Percentiles rank a stretch among this genome's conserved stretches.
Conservation (phyloP, 2,797 vertebrate genomes). For the Pampus argenteus region DNA sequence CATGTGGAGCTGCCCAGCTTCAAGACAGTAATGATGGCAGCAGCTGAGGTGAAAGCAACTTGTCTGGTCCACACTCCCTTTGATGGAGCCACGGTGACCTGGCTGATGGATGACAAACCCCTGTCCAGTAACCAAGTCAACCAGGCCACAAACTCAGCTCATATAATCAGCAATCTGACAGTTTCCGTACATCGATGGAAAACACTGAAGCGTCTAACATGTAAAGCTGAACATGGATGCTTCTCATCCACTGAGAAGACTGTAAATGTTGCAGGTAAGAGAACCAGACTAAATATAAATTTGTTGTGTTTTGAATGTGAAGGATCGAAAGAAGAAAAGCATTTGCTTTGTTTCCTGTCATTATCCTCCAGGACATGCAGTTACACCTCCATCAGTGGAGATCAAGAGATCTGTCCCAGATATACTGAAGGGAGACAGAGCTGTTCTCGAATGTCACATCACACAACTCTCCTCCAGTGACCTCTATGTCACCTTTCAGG, state of each 20-base stretch:
- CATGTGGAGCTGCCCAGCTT: slow-evolving; percentile 66
- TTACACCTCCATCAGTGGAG: slow-evolving; percentile 44
- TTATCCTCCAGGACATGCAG: slow-evolving; percentile 48
- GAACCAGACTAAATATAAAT: not conserved
- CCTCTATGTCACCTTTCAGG: slow-evolving; percentile 69
- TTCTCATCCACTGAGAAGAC: slow-evolving; percentile 29
- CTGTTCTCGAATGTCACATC: slow-evolving; percentile 72
- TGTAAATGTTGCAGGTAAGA: slow-evolving; percentile 46
- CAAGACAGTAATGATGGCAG: slow-evolving; percentile 17
- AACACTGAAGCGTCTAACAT: slow-evolving; percentile 41
- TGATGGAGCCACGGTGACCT: slow-evolving; percentile 47
- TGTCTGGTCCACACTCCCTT: slow-evolving; percentile 61
- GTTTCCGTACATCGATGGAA: slow-evolving; percentile 42
- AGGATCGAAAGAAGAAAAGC: not conserved
- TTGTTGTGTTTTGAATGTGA: not conserved
- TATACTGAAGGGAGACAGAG: slow-evolving; percentile 16
- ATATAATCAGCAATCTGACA: slow-evolving; percentile 37
- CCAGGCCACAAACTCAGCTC: accelerated
- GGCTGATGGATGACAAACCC: slow-evolving; percentile 24
- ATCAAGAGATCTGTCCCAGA: slow-evolving; percentile 70
- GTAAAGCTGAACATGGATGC: slow-evolving; percentile 73
- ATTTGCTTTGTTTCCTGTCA: not conserved
- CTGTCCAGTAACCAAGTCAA: accelerated
- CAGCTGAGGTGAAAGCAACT: slow-evolving; percentile 11
- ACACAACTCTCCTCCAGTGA: slow-evolving; percentile 56